These are phyloP conservation scores for Elachura formosa DNA, from an alignment of 2,113 vertebrate genomes.

Conservation along the genomic window DNA sequence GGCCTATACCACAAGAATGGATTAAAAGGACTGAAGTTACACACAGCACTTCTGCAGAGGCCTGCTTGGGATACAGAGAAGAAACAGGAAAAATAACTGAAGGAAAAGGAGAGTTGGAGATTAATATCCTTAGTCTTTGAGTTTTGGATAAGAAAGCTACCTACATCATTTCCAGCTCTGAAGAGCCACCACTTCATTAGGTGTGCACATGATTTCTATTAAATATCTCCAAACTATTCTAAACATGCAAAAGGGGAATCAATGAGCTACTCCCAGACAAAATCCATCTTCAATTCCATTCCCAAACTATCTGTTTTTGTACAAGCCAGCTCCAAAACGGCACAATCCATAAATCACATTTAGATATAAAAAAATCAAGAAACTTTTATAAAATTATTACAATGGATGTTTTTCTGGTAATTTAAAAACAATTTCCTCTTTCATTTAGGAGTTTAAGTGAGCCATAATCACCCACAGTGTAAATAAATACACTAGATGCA, in stretches of 20 bases:
- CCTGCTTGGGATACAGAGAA: not conserved
- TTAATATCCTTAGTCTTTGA: not conserved
- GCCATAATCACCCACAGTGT: not conserved
- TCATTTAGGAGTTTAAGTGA: not conserved
- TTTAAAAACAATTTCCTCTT: not conserved
- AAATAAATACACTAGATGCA: not conserved
- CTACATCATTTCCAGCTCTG: not conserved
- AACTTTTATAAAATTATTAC: not conserved
- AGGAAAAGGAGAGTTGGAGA: not conserved
- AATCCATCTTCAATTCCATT: not conserved
- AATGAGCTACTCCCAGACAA: not conserved
- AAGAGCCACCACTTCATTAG: not conserved
- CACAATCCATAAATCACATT: not conserved
- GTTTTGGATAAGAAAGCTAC: not conserved
- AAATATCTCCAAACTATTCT: not conserved
- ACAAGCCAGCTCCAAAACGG: not conserved
- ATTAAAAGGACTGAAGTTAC: not conserved
- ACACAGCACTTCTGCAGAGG: not conserved
- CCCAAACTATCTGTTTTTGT: not conserved
- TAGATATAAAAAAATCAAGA: not conserved
- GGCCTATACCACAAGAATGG: not conserved
- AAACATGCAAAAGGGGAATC: not conserved
- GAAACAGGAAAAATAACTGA: rapidly evolving
- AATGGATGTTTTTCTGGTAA: not conserved
- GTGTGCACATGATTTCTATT: not conserved